Evolutionary conservation across 1,140 invertebrate species (phyloP).

Genomic region (Sinella curviseta): DNA sequence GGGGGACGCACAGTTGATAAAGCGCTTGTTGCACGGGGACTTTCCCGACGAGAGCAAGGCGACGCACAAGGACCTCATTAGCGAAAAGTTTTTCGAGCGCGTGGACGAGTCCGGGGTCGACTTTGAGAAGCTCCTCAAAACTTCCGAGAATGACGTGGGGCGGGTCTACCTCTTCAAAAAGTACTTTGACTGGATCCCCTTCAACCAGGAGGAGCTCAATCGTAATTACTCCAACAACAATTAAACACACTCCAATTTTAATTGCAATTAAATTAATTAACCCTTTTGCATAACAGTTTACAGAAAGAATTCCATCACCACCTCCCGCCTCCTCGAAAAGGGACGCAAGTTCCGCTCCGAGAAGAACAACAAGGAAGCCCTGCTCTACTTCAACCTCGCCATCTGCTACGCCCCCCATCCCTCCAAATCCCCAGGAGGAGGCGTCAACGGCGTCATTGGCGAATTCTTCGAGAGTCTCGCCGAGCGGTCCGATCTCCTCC

Average conservation of each 20-base stretch:
- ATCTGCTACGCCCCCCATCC: constrained; percentile 28
- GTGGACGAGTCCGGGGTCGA: constrained; percentile 10
- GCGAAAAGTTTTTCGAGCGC: constrained; percentile 10
- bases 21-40: background rate
- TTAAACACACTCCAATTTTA: too few relatives aligned
- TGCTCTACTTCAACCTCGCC: constrained; percentile 38
- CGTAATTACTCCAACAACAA: background rate
- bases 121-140: background rate
- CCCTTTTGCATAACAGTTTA: background rate
- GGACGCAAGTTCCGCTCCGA: background rate
- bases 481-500: constrained; percentile 35
- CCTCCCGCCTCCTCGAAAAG: constrained; percentile 8
- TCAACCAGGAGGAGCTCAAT: background rate
- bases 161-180: background rate
- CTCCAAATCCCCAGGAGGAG: background rate
- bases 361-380: constrained; percentile 33
- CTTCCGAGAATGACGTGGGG: background rate
- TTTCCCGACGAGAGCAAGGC: background rate
- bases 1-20: background rate
- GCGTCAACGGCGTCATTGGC: background rate
- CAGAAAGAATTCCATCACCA: constrained; percentile 10
- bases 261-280: background rate
- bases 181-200: constrained; percentile 14
- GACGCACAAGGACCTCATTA: background rate
- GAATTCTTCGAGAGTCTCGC: constrained; percentile 23